Conservation (phyloP, 1,140 invertebrate species). For the Maniola jurtina region DNA sequence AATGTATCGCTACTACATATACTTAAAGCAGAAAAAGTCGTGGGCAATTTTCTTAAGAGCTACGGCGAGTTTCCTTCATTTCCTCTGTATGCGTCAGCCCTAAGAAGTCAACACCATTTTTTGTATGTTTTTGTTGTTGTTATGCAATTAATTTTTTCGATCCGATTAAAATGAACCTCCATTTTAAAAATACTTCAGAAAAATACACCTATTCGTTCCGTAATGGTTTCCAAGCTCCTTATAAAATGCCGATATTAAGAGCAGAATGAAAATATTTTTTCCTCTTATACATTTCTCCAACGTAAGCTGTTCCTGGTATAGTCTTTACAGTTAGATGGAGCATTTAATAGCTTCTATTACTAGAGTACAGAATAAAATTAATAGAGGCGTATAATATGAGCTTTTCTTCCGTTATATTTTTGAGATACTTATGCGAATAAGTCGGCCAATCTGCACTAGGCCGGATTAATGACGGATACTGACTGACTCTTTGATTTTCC, state of each 20-base stretch:
- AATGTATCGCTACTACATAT: too few relatives aligned
- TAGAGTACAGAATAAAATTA: not conserved
- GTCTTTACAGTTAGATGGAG: not conserved
- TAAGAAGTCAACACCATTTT: too few relatives aligned
- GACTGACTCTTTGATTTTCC: too few relatives aligned
- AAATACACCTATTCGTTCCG: conserved; percentile 6
- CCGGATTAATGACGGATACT: too few relatives aligned
- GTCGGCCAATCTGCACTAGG: too few relatives aligned
- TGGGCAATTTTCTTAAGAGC: too few relatives aligned
- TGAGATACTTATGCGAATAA: too few relatives aligned
- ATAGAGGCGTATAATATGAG: not conserved
- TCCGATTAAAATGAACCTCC: not conserved
- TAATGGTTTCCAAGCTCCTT: conserved; percentile 9
- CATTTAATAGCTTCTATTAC: not conserved
- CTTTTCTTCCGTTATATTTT: too few relatives aligned
- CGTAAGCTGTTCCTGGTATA: not conserved
- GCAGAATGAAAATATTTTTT: not conserved
- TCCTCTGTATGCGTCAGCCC: too few relatives aligned
- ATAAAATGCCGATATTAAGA: conserved; percentile 1
- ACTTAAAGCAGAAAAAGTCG: too few relatives aligned
- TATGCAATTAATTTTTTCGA: not conserved
- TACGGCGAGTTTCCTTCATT: too few relatives aligned
- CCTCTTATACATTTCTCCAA: not conserved
- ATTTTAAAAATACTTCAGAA: conserved; percentile 8
- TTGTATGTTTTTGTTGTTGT: not conserved